Base-by-base conservation (phyloP, 2,888 invertebrate genomes). In the Lycia hirtaria region DNA sequence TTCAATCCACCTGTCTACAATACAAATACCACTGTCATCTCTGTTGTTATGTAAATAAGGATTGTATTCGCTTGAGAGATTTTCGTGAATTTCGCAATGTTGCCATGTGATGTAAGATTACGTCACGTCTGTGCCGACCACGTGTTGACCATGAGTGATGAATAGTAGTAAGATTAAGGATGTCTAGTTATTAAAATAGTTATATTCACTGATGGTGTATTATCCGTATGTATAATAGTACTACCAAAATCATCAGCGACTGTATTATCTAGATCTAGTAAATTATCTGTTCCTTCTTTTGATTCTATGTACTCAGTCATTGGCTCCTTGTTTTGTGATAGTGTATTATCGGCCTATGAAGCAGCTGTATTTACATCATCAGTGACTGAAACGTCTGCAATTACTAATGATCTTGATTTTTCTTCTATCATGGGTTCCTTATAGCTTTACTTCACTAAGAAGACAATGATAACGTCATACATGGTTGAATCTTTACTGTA, bases 121-220 rank as follows among this genome's bases (percentile, higher is more conserved):
- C 61, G 44, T 75, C 65, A 73, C 64, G 68, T 75, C 75, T 53
- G 51, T 60, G 53, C 52, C 52, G 38, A 64, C 68, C 76, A 78
- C 78, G 80, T 80, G 80, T 69, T 67, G 59, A 38, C 66, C 70
- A 71, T 69, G 68, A 68, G 69, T 60, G 68, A 60, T 62, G 55
- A 52, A 7, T 43, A 20, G 47, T 38, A 28, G 41, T 50, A 45
- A 19, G 14, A 48, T 48, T 40, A 10, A 19, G 14, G 22, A 45
- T 37, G 37, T 12, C 15, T 19, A n/a, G 1, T 3, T 14, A 19
- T 33, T 32, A 4, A 41, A 33, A 51, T n/a, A 14, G n/a, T 1
- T 15, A 33, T 0, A 28, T 43, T 28, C 28, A 32, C 14, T 32
- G 1, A 26, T 35, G 35, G 35, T 9, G 3, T 10, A 10, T 17